Percentiles rank a stretch among this genome's conserved stretches.
These are phyloP conservation scores for Cosmia pyralina DNA, from an alignment of 2,888 invertebrate species.

Conservation along the genomic window DNA sequence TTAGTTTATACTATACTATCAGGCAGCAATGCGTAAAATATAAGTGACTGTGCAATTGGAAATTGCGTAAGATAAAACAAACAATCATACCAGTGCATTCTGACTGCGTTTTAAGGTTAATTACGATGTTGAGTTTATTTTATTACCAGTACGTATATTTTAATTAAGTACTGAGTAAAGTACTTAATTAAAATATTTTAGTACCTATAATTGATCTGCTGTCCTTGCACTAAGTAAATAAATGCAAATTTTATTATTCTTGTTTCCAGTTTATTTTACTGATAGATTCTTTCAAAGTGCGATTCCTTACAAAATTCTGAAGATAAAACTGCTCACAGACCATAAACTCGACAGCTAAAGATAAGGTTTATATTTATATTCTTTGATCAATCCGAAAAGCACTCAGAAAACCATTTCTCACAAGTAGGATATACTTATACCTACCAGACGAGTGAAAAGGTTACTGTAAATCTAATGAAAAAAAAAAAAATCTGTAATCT, in stretches of 20 bases:
- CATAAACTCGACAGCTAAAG: not conserved
- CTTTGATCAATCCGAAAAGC: not conserved
- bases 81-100: not conserved
- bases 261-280: not conserved
- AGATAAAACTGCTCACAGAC: not conserved
- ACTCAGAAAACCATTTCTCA: not conserved
- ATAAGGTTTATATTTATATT: not conserved
- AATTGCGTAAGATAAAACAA: not conserved
- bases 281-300: not conserved
- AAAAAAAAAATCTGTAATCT: too few species aligned
- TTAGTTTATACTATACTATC: not conserved
- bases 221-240: not conserved
- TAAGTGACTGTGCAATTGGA: not conserved
- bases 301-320: not conserved
- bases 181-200: not conserved
- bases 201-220: not conserved
- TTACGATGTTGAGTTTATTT: conserved; percentile 2
- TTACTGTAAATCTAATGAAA: not conserved
- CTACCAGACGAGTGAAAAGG: not conserved
- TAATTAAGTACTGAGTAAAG: too few species aligned
- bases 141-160: not conserved
- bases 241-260: not conserved
- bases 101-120: not conserved
- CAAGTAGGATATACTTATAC: too few species aligned
- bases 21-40: not conserved